Evolutionary conservation across 2,797 vertebrate genomes (phyloP), one percentile per base, ranked within the genome.

Genomic region (Muraenolepis orangiensis): DNA sequence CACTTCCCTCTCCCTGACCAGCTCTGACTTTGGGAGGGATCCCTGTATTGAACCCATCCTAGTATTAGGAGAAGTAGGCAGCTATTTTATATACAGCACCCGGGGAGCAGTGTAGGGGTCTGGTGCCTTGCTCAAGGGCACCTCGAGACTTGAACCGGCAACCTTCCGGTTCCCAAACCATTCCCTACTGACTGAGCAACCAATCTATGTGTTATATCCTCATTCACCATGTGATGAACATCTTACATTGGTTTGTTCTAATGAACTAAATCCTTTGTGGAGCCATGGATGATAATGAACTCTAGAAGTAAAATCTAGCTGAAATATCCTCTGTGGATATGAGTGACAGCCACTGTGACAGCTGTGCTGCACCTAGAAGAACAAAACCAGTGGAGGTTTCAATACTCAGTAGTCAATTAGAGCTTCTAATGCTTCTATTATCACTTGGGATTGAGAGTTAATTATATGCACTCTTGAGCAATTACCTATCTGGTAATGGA

Each of bases 401-500:
- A 18, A 51, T 51, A 18, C 16, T 51, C 42, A 51, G 61, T 11
- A 29, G 26, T 29, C 26, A 66, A 66, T 66, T 66, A 66, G 26
- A 66, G n/a, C 61, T 66, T 66, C 61, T 66, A 66, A 66, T 66
- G 61, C 61, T 66, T 13, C 61, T 66, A 13, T 66, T 66, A 66
- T 66, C 26, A 23, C 26, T 13, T 66, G n/a, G 10, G 61, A 66
- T 66, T 66, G 61, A 66, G 26, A 66, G n/a, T 26, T 10, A 66
- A 66, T 66, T 28, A 26, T 66, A 28, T 29, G 61, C 61, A 66
- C 61, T 66, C 61, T 26, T 23, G 23, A 66, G 26, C 26, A 3
- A 28, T 66, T 66, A 66, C 61, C 0, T 28, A 29, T 66, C 26
- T n/a, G n/a, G n/a, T n/a, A 20, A 18, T 18, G 16, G 42, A 51